Evolutionary conservation across 92 coral and sea anemone species (phyloP).

Genomic region (Porites evermanni): DNA sequence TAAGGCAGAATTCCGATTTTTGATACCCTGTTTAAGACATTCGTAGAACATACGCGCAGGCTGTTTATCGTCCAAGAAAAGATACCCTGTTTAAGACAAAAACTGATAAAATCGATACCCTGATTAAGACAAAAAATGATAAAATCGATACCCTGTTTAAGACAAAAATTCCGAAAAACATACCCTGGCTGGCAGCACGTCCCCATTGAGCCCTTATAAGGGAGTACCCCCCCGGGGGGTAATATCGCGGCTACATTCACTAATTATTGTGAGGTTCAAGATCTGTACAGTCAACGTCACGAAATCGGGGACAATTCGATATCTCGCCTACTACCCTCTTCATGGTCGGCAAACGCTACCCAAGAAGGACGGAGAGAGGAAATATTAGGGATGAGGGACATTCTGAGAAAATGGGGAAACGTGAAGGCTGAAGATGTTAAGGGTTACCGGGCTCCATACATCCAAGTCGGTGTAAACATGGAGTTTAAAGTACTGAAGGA

Average conservation of each 20-base stretch:
- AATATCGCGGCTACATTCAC: constrained; percentile 75
- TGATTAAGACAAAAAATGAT: too few relatives aligned
- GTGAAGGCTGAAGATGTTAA: constrained; percentile 54
- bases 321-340: constrained; percentile 54
- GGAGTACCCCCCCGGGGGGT: too few relatives aligned
- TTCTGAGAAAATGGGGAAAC: constrained; percentile 68
- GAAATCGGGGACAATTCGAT: constrained; percentile 72
- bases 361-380: constrained; percentile 54
- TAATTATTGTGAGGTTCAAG: constrained; percentile 61
- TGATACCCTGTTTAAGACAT: too few relatives aligned
- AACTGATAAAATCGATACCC: too few relatives aligned
- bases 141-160: too few relatives aligned
- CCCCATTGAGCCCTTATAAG: too few relatives aligned
- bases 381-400: constrained; percentile 72
- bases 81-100: too few relatives aligned
- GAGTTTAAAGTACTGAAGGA: constrained; percentile 67
- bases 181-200: too few relatives aligned
- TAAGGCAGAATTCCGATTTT: too few relatives aligned
- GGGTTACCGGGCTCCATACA: constrained; percentile 71
- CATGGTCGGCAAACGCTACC: constrained; percentile 76
- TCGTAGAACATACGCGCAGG: too few relatives aligned
- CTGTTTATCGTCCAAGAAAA: too few relatives aligned
- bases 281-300: constrained; percentile 69
- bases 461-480: constrained; percentile 74
- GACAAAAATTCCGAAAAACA: too few relatives aligned